Evolutionary conservation across 1,140 invertebrate genomes (phyloP).

Genomic region (Zaprionus gabonicus): DNA sequence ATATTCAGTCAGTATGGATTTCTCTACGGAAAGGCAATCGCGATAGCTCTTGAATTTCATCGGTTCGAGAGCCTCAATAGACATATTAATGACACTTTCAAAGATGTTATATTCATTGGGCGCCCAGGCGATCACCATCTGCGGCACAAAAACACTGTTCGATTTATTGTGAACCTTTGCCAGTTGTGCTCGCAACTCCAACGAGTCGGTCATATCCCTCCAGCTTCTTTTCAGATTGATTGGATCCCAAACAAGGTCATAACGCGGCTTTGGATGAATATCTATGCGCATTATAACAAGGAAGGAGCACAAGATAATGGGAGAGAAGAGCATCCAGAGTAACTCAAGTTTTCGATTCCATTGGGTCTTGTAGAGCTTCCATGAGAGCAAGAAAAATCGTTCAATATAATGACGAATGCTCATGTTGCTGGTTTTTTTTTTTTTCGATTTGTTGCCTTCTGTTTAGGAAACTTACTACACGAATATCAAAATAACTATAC

Average conservation of each 20-base stretch:
- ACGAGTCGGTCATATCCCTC: slow-evolving; percentile 35
- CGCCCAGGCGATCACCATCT: slow-evolving; percentile 58
- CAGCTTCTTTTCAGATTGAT: slow-evolving; percentile 45
- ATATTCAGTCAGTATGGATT: background rate
- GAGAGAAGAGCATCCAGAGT: slow-evolving; percentile 29
- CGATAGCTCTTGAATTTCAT: slow-evolving; percentile 1
- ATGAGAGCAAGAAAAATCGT: slow-evolving; percentile 51
- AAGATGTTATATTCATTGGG: slow-evolving; percentile 28
- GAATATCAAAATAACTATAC: too few species aligned
- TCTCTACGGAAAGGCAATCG: slow-evolving; percentile 9
- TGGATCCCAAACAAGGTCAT: slow-evolving; percentile 33
- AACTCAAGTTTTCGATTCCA: slow-evolving; percentile 43
- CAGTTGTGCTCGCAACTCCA: background rate
- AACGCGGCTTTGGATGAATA: background rate
- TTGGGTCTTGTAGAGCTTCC: slow-evolving; percentile 56
- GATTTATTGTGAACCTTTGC: slow-evolving; percentile 6
- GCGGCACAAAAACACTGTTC: slow-evolving; percentile 38
- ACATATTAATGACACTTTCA: background rate
- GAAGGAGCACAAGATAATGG: slow-evolving; percentile 26
- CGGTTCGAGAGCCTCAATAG: background rate
- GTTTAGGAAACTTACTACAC: background rate
- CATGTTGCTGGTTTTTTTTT: slow-evolving; percentile 32
- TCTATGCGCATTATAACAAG: slow-evolving; percentile 31
- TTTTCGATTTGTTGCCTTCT: background rate
- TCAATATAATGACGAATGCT: slow-evolving; percentile 35